Evolutionary conservation across 2,888 invertebrate genomes (phyloP).

Genomic region (Fragum whitleyi): DNA sequence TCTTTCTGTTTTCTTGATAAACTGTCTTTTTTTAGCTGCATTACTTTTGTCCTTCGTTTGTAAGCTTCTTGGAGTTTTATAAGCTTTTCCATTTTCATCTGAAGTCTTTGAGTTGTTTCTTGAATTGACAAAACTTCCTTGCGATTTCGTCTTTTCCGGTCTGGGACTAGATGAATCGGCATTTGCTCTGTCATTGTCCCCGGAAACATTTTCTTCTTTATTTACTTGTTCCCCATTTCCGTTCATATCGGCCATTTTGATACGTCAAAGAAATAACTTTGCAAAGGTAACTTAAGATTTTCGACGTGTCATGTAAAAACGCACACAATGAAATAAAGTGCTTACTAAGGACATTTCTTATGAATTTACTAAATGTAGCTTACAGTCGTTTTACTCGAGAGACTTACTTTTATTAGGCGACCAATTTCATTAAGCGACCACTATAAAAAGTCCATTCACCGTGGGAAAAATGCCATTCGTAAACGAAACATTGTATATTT

Average conservation of each 20-base stretch:
- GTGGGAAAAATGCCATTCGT: too few relatives aligned
- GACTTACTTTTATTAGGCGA: too few relatives aligned
- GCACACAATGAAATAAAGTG: too few relatives aligned
- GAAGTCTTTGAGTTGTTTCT: neutral
- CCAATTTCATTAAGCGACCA: too few relatives aligned
- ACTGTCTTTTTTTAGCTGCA: neutral
- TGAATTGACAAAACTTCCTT: neutral
- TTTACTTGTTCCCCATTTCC: neutral
- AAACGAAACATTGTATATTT: too few relatives aligned
- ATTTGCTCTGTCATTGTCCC: neutral
- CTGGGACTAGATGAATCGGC: neutral
- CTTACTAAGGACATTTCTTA: too few relatives aligned
- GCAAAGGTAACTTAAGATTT: too few relatives aligned
- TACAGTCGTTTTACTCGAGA: too few relatives aligned
- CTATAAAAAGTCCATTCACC: too few relatives aligned
- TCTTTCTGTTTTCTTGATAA: neutral
- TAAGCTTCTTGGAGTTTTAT: neutral
- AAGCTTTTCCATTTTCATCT: neutral
- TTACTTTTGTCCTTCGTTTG: neutral
- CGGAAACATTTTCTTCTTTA: neutral
- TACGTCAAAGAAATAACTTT: too few relatives aligned
- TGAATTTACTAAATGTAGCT: too few relatives aligned
- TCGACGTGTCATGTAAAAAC: too few relatives aligned
- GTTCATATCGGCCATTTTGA: neutral
- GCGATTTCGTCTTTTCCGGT: slow-evolving; percentile 4